Conservation (phyloP, 2,888 invertebrate genomes). For the Sinohyriopsis cumingii region DNA sequence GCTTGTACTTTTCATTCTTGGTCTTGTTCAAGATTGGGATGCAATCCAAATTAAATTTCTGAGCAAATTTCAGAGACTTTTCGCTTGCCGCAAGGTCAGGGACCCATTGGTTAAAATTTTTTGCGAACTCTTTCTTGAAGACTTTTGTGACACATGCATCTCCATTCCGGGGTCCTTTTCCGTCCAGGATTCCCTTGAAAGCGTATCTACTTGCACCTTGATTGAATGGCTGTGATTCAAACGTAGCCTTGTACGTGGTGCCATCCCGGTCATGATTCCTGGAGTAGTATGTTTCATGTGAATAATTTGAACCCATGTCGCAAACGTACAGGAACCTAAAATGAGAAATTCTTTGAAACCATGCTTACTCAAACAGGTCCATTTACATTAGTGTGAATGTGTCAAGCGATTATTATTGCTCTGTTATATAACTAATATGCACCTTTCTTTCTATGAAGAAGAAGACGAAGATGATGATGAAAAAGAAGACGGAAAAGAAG, state of each 20-base stretch:
- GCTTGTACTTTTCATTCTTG: conserved; percentile 10
- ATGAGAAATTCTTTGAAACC: too few relatives aligned
- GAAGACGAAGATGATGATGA: too few relatives aligned
- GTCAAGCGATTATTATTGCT: too few relatives aligned
- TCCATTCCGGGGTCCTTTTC: conserved; percentile 34
- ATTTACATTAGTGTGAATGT: too few relatives aligned
- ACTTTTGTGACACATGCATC: conserved; percentile 34
- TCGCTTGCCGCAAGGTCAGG: conserved; percentile 34
- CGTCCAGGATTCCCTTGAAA: conserved; percentile 34
- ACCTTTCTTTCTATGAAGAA: too few relatives aligned
- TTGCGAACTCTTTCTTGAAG: conserved; percentile 33
- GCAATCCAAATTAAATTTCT: conserved; percentile 21
- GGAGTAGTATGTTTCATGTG: too few relatives aligned
- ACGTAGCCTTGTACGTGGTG: conserved; percentile 34
- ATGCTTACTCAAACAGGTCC: too few relatives aligned
- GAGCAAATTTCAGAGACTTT: conserved; percentile 26
- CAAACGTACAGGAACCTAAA: too few relatives aligned
- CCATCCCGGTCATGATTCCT: too few relatives aligned
- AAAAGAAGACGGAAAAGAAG: too few relatives aligned
- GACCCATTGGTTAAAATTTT: conserved; percentile 31
- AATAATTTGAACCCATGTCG: too few relatives aligned
- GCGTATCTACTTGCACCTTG: conserved; percentile 38
- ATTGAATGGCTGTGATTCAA: conserved; percentile 33
- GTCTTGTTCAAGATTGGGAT: conserved; percentile 21
- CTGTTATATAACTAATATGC: too few relatives aligned